phyloP scores from a whole-genome alignment of 2,113 vertebrate genomes.

The Sapayoa aenigma region DNA sequence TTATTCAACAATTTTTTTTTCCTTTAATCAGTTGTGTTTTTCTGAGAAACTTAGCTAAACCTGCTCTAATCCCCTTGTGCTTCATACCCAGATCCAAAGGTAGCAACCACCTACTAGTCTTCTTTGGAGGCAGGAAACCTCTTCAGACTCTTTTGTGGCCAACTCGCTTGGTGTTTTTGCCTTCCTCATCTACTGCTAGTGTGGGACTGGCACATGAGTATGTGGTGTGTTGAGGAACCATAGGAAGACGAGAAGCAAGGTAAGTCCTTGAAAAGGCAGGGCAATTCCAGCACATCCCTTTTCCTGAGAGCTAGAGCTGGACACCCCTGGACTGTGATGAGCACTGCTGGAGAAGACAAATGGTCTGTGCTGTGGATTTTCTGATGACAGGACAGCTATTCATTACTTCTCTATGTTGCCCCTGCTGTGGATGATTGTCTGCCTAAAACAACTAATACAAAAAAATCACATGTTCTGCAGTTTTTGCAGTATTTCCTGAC shows the following conservation, averaged over 20 bases:
- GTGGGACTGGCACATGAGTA: background rate
- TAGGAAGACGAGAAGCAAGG: background rate
- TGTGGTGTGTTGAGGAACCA: background rate
- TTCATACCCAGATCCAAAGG: background rate
- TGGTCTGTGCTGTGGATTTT: background rate
- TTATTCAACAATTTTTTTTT: background rate
- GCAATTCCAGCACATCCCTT: background rate
- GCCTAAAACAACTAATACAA: background rate
- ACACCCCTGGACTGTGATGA: background rate
- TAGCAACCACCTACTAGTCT: background rate
- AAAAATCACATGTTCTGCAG: background rate
- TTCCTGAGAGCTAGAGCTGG: background rate
- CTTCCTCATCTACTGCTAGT: background rate
- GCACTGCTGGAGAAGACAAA: background rate
- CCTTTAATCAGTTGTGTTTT: background rate
- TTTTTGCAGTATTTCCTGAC: background rate
- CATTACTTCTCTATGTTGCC: background rate
- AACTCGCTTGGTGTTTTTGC: background rate
- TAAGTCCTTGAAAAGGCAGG: background rate
- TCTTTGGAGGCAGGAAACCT: background rate
- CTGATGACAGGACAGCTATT: background rate
- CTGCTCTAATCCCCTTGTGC: background rate
- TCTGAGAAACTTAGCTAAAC: background rate
- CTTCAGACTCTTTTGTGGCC: background rate
- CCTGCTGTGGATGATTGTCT: background rate